Base-by-base conservation (phyloP, 92 coral and sea anemone genomes). In the Pocillopora meandrina region DNA sequence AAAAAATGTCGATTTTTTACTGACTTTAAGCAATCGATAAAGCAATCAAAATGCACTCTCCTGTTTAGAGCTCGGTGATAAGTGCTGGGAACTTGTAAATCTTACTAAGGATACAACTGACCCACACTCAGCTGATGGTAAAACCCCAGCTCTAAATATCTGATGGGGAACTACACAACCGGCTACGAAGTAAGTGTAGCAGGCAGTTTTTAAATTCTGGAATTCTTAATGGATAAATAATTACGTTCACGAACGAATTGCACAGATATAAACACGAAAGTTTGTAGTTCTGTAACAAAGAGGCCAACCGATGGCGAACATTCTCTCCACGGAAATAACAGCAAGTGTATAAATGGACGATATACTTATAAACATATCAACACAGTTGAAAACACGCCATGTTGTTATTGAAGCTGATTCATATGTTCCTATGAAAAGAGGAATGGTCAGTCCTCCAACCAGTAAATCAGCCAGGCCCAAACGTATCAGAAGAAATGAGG, bases 281-380 rank as follows among this genome's bases (percentile, higher is more conserved):
- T 42, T 72, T 6, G 49, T 21, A 33, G 56, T 33, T 70, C 74
- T 33, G 9, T 70, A 49, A 33, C 74, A 56, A 42, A 70, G n/a
- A 12, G 76, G 76, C 76, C 76, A 72, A 42, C 76, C 59, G 1
- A 72, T 72, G 60, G 76, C 76, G 60, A 35, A 72, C 61, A 72
- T 72, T 55, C 76, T 72, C 60, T 72, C 76, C 21, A 72, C 16
- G 12, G 76, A 42, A 72, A 72, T 72, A 47, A 21, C 76, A 10
- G 76, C 76, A 72, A 72, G 57, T 13, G 60, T 72, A 11, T 16
- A 42, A 9, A 72, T 72, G 10, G 76, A 72, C 31, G 76, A 12
- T 17, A 6, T 6, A 36, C 76, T 58, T 11, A 26, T 47, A 55
- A 35, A 47, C 10, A 36, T 16, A 33, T 72, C 60, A 26, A 10